Base-by-base conservation (phyloP, 2,113 vertebrate genomes). In the Alligator mississippiensis region DNA sequence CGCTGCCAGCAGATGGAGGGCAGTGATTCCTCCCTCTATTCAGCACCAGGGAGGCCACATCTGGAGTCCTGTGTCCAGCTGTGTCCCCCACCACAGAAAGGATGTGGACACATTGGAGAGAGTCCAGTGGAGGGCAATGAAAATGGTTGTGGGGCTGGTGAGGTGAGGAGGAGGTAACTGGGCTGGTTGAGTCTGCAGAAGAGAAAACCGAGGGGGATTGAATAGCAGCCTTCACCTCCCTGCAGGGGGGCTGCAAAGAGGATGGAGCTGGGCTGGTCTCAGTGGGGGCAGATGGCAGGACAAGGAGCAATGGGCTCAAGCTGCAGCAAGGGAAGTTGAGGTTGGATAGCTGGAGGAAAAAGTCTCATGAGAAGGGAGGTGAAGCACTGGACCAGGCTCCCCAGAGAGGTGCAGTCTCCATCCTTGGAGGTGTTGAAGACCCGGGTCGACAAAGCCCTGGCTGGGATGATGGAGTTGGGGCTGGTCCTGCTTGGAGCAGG, bases 291-390 rank as follows among this genome's bases (percentile, higher is more conserved):
- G 25, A n/a, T 2, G 2, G 12, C 22, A 30, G 34, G 2, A 0
- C 27, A 27, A 62, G 6, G 9, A 21, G 18, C 17, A 11, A 0
- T 11, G 18, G 21, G 27, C 1, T 0, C 57, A 70, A 70, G 58
- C 1, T 0, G 66, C 25, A 64, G 22, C 3, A 0, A 3, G 47
- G 47, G 47, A 47, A 47, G 47, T 47, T 47, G 47, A 47, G 47
- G 47, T 47, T 47, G 0, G 6, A 3, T 47, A n/a, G 59, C 9
- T 2, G 0, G 12, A 18, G 19, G 34, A 79, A 86, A 88, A 22
- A 17, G 21, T 18, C 22, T 72, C 0, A 4, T 30, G 3, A 0
- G 38, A 16, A 5, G 10, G 47, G 14, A 47, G 27, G 28, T 59
- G 18, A 14, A 3, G 22, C 47, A 47, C 47, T 47, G 47, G 47